Evolutionary conservation across 2,797 vertebrate species (phyloP).

Genomic region (Buphagus erythrorhynchus): DNA sequence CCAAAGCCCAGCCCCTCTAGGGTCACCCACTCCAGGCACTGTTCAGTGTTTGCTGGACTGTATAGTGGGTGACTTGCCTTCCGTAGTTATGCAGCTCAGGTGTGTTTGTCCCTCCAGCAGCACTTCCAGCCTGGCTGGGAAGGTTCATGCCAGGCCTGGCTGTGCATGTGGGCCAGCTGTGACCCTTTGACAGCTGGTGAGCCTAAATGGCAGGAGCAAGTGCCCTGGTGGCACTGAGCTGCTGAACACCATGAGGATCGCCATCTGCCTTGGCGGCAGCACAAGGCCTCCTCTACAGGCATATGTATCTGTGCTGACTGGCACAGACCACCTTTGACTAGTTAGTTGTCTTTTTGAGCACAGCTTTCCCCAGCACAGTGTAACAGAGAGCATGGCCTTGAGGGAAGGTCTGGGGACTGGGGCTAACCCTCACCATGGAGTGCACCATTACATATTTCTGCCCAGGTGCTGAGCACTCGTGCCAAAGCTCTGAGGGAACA

Average conservation of each 20-base stretch:
- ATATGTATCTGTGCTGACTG: neutral
- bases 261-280: neutral
- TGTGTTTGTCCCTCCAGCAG: neutral
- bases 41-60: neutral
- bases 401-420: neutral
- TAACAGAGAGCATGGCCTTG: neutral
- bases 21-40: neutral
- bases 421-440: neutral
- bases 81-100: neutral
- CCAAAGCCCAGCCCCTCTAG: neutral
- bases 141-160: neutral
- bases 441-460: neutral
- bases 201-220: neutral
- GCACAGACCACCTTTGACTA: neutral
- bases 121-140: neutral
- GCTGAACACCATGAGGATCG: neutral
- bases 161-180: neutral
- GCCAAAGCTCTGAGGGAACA: constrained; percentile 35
- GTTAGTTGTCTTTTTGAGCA: neutral
- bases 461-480: neutral
- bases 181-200: neutral
- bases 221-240: neutral
- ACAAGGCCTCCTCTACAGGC: neutral
- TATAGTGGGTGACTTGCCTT: neutral
- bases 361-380: neutral